phyloP scores from a whole-genome alignment of 2,888 invertebrate genomes.

The Tetrapedia diversipes region DNA sequence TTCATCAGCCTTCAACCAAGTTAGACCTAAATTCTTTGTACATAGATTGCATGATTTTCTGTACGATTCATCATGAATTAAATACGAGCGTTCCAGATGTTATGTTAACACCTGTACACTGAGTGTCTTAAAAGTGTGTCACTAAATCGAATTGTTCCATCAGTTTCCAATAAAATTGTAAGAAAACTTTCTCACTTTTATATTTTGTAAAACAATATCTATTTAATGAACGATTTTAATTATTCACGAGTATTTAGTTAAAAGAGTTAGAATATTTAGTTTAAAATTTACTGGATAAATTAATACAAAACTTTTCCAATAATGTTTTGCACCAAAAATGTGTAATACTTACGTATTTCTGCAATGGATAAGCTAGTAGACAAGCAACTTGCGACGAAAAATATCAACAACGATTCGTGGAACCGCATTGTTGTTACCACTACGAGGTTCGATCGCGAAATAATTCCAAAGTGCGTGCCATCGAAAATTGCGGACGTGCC shows the following conservation, averaged over 20 bases:
- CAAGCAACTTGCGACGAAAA: background rate
- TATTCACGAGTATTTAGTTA: too few relatives aligned
- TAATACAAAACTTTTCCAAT: too few relatives aligned
- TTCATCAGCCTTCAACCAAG: background rate
- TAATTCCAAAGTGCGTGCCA: slow-evolving; percentile 32
- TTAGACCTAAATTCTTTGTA: slow-evolving; percentile 35
- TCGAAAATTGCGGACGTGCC: slow-evolving; percentile 22
- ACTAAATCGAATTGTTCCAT: background rate
- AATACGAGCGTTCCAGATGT: slow-evolving; percentile 30
- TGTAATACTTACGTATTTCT: slow-evolving; percentile 51
- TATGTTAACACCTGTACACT: background rate
- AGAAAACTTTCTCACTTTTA: too few relatives aligned
- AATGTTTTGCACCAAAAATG: too few relatives aligned
- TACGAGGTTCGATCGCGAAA: slow-evolving; percentile 39
- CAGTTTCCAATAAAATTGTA: too few relatives aligned
- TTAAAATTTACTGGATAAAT: too few relatives aligned
- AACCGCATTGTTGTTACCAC: slow-evolving; percentile 41
- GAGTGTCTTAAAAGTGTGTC: background rate
- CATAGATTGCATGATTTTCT: slow-evolving; percentile 27
- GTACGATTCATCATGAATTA: slow-evolving; percentile 40
- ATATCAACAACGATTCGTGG: background rate
- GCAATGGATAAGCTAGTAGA: background rate
- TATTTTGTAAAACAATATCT: too few relatives aligned
- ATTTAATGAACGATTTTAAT: too few relatives aligned
- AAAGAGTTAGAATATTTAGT: too few relatives aligned